Evolutionary conservation across 2,888 invertebrate genomes (phyloP), one percentile per base, ranked within the genome.

Genomic region (Cotesia congregata): DNA sequence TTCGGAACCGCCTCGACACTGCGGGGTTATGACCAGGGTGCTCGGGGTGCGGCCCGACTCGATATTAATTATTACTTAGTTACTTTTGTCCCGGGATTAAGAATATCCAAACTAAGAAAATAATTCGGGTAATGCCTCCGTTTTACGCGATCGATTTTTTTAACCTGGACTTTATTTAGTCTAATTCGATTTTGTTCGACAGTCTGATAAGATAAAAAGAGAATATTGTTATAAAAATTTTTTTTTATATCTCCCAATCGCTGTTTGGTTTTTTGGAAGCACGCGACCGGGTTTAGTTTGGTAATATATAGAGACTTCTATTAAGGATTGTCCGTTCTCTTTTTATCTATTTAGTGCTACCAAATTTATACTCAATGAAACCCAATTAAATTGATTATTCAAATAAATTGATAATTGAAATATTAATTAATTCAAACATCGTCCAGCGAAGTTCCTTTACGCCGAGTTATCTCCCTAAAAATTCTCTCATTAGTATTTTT

Each of bases 21-120:
- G 78, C 69, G 77, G 80, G 80, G 50, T 78, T 77, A 69, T 77
- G 77, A 77, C 78, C 77, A 76, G 78, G 80, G 76, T 80, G 75
- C 76, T 80, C 77, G 78, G 77, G 75, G 75, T 74, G 60, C 68
- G 78, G 71, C 71, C 75, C 78, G 70, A 75, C 64, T 75, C 15
- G 50, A 41, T 59, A 5, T 60, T 30, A 50, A 17, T 60, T 20
- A 6, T 68, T 41, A 40, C 17, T 62, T 62, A 62, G 62, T 62
- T 62, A 62, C 15, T 62, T 20, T 50, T 12, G 12, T 50, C 50
- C 50, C 9, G 50, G 50, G 30, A 30, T 30, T 30, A 30, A 30
- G 30, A 30, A 30, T 30, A 30, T 30, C 30, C 30, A 50, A 50
- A 50, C 50, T 50, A 62, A 62, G 12, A n/a, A 62, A 62, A 62